Conservation (phyloP, 2,113 vertebrate species). For the Tylochromis polylepis region DNA sequence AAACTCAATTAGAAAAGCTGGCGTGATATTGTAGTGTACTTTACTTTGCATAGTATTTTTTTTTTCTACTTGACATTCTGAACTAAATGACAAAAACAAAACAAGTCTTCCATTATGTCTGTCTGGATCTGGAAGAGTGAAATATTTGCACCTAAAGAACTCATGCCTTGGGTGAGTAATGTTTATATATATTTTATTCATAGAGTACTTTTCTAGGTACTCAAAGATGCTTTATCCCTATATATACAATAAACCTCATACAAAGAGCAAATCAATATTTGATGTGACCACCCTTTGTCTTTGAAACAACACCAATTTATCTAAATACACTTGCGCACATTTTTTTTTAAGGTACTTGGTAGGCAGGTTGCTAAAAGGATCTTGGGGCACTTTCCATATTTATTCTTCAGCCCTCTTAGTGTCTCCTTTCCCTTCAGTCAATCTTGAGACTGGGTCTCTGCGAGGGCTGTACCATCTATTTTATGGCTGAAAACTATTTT, state of each 20-base stretch:
- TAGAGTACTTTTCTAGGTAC: neutral
- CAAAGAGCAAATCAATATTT: neutral
- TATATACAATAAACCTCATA: neutral
- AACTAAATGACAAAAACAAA: neutral
- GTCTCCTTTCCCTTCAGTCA: neutral
- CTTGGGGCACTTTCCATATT: neutral
- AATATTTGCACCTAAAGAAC: neutral
- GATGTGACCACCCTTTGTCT: neutral
- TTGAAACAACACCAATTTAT: neutral
- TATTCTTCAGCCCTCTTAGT: neutral
- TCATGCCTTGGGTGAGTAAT: neutral
- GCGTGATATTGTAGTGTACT: neutral
- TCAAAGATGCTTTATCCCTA: neutral
- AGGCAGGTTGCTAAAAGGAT: neutral
- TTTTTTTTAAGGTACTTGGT: neutral
- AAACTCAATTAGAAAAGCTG: neutral
- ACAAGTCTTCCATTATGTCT: neutral
- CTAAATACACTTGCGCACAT: neutral
- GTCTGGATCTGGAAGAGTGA: neutral
- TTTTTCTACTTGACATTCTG: neutral
- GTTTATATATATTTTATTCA: neutral
- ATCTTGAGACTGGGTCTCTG: neutral
- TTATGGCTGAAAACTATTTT: neutral
- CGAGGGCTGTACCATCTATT: fast-evolving
- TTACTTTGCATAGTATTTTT: neutral